Percentiles rank a stretch among this genome's conserved stretches.
Conservation (phyloP, 2,113 vertebrate genomes). For the Indri indri region DNA sequence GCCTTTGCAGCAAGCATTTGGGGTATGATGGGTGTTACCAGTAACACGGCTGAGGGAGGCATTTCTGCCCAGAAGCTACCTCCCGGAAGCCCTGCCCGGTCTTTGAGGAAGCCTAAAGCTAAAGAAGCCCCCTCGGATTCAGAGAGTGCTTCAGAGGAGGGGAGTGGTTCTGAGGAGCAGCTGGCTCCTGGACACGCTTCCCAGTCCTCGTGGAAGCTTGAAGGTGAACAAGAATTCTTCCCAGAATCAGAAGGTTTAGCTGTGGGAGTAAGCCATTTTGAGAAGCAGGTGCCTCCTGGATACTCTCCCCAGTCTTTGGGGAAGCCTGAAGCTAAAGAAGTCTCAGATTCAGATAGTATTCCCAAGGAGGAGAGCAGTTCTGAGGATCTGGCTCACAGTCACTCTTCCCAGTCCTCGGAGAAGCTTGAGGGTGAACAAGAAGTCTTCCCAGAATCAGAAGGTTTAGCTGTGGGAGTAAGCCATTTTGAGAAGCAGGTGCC, state of each 20-base stretch:
- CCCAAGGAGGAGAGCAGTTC: not conserved
- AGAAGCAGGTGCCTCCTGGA: not conserved
- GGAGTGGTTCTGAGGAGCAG: not conserved
- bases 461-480: not conserved
- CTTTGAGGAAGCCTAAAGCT: not conserved
- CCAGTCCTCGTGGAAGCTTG: not conserved
- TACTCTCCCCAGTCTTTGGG: not conserved
- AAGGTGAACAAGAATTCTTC: not conserved
- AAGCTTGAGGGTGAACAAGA: not conserved
- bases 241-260: not conserved
- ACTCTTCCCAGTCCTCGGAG: not conserved
- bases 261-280: too few relatives aligned
- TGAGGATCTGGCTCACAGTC: not conserved
- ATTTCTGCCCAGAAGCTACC: not conserved
- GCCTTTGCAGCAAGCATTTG: not conserved
- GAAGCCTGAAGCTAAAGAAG: not conserved
- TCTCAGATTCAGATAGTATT: not conserved
- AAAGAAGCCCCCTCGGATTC: not conserved
- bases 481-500: not conserved
- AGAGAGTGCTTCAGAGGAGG: not conserved
- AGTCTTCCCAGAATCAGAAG: not conserved
- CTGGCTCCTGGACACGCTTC: not conserved
- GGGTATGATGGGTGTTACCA: fast-evolving
- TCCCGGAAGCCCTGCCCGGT: not conserved
- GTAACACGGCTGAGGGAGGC: not conserved